Base-by-base conservation (phyloP, 1,140 invertebrate species). In the Dufourea novaeangliae region DNA sequence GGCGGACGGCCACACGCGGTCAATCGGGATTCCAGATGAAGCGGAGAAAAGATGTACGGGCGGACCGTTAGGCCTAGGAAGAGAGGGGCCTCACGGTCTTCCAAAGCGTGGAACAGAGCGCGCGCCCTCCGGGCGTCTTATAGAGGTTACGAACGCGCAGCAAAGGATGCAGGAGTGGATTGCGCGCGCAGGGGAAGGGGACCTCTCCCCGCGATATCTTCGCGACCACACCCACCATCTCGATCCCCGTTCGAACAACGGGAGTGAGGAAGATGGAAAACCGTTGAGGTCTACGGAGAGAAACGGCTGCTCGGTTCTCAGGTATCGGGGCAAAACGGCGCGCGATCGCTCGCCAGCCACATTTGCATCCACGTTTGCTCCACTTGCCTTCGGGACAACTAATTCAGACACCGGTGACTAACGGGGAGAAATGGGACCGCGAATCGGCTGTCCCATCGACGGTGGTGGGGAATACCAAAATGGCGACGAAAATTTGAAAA, bases 301-400 rank as follows among this genome's bases (percentile, higher is more conserved):
- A 76, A 66, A 83, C 37, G 44, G 41, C 63, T 52, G 41, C 63
- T 52, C 29, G 32, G 61, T 82, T 82, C 78, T 82, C 77, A 62
- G 70, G 67, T 83, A 83, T 67, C 80, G 61, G 27, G 59, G 63
- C 3, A 3, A 8, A 5, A 5, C 34, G 34, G 8, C 3, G 3
- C 34, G 34, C 34, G 46, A 52, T 17, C 70, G 70, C 46, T 68
- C 69, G 57, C 74, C 61, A 64, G 70, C 25, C n/a, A 72, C 72
- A 84, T 84, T 84, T 84, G 81, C 82, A 84, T 84, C 68, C 71
- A 72, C 80, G 77, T 27, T 64, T 73, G 78, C 77, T 84, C 81
- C 68, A 84, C 71, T 84, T 84, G 77, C n/a, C n/a, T n/a, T 67
- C n/a, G 54, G 57, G 52, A 10, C 37, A 52, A 22, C 59, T 72